These are phyloP conservation scores for Sebastes flavidus DNA, from an alignment of 2,797 vertebrate genomes.

Conservation along the genomic window DNA sequence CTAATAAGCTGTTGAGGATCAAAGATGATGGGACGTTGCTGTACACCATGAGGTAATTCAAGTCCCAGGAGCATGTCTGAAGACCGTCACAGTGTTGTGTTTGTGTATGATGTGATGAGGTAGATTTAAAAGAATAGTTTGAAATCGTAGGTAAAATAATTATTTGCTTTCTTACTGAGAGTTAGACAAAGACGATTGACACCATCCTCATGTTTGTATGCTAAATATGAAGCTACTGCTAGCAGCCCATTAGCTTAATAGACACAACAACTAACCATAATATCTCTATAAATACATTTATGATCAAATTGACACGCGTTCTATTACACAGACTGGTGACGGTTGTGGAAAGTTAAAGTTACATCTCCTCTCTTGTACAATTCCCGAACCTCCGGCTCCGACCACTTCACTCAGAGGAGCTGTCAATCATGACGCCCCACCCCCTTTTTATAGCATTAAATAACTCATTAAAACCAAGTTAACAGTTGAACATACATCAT, in stretches of 20 bases:
- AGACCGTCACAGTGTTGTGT: not conserved
- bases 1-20: constrained; percentile 95
- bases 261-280: too few species aligned
- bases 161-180: not conserved
- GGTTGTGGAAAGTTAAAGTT: too few species aligned
- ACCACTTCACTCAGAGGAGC: too few species aligned
- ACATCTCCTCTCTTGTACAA: too few species aligned
- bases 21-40: constrained; percentile 95
- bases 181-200: not conserved
- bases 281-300: too few species aligned
- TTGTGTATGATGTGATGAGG: not conserved
- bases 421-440: too few species aligned
- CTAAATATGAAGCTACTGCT: not conserved
- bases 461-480: too few species aligned
- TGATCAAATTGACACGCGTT: too few species aligned
- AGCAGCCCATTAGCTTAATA: not conserved
- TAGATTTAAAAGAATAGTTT: not conserved
- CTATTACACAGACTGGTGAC: too few species aligned
- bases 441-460: too few species aligned
- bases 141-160: not conserved
- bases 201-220: not conserved
- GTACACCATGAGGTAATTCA: constrained; percentile 93
- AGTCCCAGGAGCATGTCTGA: not conserved
- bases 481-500: too few species aligned
- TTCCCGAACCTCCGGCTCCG: too few species aligned